A percentile compares a stretch with the other conserved stretches of the same genome.
Conservation (phyloP, 2,113 vertebrate genomes). For the Aspidoscelis tigris region DNA sequence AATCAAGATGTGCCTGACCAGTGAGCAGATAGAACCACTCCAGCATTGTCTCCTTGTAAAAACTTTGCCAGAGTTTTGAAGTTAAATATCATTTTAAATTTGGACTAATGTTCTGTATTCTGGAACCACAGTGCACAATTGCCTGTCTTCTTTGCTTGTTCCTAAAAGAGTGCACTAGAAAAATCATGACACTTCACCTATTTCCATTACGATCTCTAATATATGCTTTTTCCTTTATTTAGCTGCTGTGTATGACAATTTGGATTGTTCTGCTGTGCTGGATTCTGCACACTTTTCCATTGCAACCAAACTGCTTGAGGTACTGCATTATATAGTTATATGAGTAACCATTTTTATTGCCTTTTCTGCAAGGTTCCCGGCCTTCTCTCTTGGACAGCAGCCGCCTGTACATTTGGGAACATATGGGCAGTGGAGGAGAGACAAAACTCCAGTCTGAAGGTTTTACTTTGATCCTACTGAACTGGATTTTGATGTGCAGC, state of each 20-base stretch:
- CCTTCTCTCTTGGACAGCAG: neutral
- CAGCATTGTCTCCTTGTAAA: neutral
- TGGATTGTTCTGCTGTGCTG: conserved; percentile 86
- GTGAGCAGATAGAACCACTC: no score
- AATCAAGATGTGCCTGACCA: no score
- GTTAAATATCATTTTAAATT: neutral
- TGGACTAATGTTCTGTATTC: neutral
- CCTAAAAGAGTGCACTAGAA: neutral
- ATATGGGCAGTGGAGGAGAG: no score
- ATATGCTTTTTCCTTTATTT: conserved; percentile 47
- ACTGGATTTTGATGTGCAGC: no score
- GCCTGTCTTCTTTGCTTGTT: neutral
- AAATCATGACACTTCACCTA: neutral
- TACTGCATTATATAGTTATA: conserved; percentile 53
- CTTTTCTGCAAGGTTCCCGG: neutral
- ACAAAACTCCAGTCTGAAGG: no score
- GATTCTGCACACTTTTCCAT: conserved; percentile 80
- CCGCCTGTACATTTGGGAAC: neutral
- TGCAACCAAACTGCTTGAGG: conserved; percentile 87
- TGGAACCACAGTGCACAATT: neutral
- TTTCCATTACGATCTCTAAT: conserved; percentile 10
- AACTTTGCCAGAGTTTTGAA: neutral
- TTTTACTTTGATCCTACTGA: no score
- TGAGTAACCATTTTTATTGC: neutral
- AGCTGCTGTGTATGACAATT: conserved; percentile 86